Conservation (phyloP, 2,888 invertebrate genomes). For the Drosophila ustulata region DNA sequence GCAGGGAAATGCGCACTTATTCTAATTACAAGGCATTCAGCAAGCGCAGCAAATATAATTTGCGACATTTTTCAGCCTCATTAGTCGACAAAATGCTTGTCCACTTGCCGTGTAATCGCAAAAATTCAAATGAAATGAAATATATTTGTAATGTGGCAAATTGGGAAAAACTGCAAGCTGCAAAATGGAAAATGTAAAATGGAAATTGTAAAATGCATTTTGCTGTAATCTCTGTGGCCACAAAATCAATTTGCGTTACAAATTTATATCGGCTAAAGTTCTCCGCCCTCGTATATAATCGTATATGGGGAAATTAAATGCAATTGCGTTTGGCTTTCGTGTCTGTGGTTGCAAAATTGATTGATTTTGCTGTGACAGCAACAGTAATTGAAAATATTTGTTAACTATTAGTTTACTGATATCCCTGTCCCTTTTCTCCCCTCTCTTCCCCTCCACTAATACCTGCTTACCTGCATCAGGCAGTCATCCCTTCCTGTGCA, state of each 20-base stretch:
- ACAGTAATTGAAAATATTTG: conserved; percentile 77
- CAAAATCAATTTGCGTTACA: conserved; percentile 74
- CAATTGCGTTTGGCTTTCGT: conserved; percentile 59
- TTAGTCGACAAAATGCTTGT: conserved; percentile 56
- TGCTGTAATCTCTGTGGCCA: conserved; percentile 76
- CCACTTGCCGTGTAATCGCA: conserved; percentile 27
- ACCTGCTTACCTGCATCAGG: conserved; percentile 53
- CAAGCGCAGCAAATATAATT: conserved; percentile 61
- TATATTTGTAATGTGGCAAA: conserved; percentile 23
- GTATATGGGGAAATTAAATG: conserved; percentile 68
- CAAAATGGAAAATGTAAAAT: conserved; percentile 25
- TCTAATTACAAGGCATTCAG: conserved; percentile 67
- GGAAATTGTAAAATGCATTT: conserved; percentile 64
- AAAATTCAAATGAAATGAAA: conserved; percentile 40
- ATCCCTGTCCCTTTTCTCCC: background rate
- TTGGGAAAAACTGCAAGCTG: background rate
- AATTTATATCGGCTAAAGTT: conserved; percentile 56
- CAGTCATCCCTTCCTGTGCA: conserved; percentile 67
- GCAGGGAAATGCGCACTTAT: conserved; percentile 29
- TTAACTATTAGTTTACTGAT: conserved; percentile 73
- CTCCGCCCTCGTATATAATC: background rate
- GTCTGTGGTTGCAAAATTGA: conserved; percentile 68
- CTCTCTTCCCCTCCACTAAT: conserved; percentile 5
- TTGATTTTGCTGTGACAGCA: conserved; percentile 80
- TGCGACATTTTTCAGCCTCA: conserved; percentile 64